Evolutionary conservation across 2,797 vertebrate species (phyloP), one percentile per base, ranked within the genome.

Genomic region (Premnoplex brunnescens): DNA sequence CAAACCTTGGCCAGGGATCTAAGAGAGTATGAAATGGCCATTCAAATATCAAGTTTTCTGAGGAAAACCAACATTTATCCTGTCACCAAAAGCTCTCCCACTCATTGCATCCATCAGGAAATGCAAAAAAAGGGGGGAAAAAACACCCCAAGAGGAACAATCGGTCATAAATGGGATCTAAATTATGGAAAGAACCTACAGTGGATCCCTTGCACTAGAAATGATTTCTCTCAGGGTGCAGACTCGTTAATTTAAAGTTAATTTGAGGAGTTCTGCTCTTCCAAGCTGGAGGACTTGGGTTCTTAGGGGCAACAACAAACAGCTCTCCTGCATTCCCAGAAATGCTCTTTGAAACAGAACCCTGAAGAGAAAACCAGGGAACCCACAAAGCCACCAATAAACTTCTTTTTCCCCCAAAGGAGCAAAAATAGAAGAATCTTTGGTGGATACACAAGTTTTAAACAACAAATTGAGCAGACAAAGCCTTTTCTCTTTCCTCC

Each of bases 51-150:
- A 80, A 95, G 18, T 30, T 37, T 88, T 26, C 44, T 5, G 9
- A 44, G 14, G 46, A 78, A 75, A 96, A 77, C 51, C 34, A 89
- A 59, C 83, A 39, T 58, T 48, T 63, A 89, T 10, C 91, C 86
- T 44, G 56, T 34, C 58, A 36, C 49, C 73, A 93, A 91, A 75
- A 95, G 60, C 88, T 81, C 68, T 66, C 58, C 68, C 77, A 85
- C 89, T 95, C 48, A 72, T 6, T 66, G 81, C 22, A 94, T 48
- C 85, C 48, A 80, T 69, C 60, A 76, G 74, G 71, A 97, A 92
- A 96, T 11, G 63, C 62, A 95, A 86, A 88, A 23, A 63, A 62
- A 86, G 43, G 52, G 62, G 16, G 5, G 2, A 2, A 28, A 21
- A 73, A 6, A 2, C 2, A 54, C 44, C 10, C 80, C 28, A 30